Evolutionary conservation across 1,140 invertebrate genomes (phyloP).

Genomic region (Ditylenchus dipsaci): DNA sequence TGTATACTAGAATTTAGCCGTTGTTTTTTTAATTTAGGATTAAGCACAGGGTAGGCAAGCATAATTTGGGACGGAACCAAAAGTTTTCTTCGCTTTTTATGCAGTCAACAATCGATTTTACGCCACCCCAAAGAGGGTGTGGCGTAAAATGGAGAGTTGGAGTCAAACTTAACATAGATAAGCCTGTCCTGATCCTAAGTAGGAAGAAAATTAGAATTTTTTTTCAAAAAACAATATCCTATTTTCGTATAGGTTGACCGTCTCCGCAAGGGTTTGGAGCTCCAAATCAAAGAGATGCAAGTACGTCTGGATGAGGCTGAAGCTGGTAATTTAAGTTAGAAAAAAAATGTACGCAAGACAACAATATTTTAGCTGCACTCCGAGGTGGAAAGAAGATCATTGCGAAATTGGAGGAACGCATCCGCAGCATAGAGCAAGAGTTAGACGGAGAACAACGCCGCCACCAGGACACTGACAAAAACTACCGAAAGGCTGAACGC

Average conservation of each 20-base stretch:
- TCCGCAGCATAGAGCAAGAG: slow-evolving; percentile 55
- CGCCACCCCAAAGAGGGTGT: no score
- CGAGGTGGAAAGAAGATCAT: slow-evolving; percentile 89
- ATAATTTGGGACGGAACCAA: no score
- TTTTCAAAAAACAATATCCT: not conserved
- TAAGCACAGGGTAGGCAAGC: no score
- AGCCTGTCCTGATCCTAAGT: no score
- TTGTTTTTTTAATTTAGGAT: no score
- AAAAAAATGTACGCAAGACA: not conserved
- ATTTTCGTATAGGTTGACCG: slow-evolving; percentile 73
- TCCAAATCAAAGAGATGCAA: slow-evolving; percentile 96
- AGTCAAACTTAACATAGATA: no score
- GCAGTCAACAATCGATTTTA: no score
- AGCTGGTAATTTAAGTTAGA: not conserved
- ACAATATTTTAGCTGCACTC: slow-evolving; percentile 69
- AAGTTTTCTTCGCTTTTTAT: no score
- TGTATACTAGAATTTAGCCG: no score
- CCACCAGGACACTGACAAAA: slow-evolving; percentile 76
- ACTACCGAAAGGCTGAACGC: slow-evolving; percentile 71
- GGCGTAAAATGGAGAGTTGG: no score
- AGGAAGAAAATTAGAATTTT: no score
- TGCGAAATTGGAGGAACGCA: slow-evolving; percentile 64
- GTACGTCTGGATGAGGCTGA: slow-evolving; percentile 72
- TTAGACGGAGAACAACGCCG: slow-evolving; percentile 62
- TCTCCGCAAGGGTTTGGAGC: slow-evolving; percentile 89